Evolutionary conservation across 1,140 invertebrate genomes (phyloP).

Genomic region (Bradynema listronoti): DNA sequence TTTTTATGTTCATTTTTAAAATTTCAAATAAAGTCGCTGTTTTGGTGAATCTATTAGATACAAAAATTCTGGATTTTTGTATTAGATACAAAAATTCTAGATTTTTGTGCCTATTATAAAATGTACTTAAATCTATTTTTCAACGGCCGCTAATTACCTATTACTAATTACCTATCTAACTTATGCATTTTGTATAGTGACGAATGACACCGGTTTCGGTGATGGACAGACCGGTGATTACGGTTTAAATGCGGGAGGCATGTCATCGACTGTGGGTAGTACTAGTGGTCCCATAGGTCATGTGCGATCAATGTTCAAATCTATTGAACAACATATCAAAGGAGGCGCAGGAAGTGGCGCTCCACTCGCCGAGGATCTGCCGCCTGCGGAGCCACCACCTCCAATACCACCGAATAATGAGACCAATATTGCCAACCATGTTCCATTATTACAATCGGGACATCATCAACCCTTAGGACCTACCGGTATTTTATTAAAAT

Average conservation of each 20-base stretch:
- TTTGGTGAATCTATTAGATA: too few relatives aligned
- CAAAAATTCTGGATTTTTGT: too few relatives aligned
- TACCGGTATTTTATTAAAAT: neutral
- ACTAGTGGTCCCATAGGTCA: slow-evolving; percentile 29
- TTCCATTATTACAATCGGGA: slow-evolving; percentile 11
- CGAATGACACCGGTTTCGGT: slow-evolving; percentile 34
- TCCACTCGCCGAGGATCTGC: neutral
- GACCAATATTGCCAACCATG: neutral
- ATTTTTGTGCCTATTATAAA: too few relatives aligned
- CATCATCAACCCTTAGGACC: slow-evolving; percentile 33
- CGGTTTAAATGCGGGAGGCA: too few relatives aligned
- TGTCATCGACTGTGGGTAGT: too few relatives aligned
- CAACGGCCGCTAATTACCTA: too few relatives aligned
- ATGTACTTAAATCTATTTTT: too few relatives aligned
- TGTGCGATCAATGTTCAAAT: slow-evolving; percentile 32
- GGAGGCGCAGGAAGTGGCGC: neutral
- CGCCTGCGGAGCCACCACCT: slow-evolving; percentile 24
- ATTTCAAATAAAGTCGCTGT: neutral
- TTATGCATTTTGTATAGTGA: slow-evolving; percentile 30
- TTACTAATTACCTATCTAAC: neutral
- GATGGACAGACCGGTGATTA: slow-evolving; percentile 36
- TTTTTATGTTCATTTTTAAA: neutral
- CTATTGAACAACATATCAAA: slow-evolving; percentile 12
- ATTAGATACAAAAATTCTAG: too few relatives aligned
- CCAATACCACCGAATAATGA: slow-evolving; percentile 17